Evolutionary conservation across 2,113 vertebrate genomes (phyloP).

Genomic region (Aramus guarauna): DNA sequence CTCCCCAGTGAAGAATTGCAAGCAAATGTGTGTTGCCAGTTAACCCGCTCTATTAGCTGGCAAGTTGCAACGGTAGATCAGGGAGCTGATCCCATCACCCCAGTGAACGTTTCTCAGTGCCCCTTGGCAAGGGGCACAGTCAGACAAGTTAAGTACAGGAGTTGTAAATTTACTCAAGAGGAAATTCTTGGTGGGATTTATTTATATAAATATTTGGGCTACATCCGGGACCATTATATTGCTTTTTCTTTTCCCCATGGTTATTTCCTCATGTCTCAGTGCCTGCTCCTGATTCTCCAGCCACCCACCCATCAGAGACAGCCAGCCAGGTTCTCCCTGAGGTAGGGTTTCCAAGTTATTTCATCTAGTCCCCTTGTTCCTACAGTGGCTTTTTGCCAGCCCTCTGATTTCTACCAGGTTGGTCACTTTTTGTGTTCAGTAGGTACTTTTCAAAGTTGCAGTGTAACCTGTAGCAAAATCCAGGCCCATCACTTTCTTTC

Average conservation of each 20-base stretch:
- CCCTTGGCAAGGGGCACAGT: background rate
- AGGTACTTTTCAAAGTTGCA: background rate
- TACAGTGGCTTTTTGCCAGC: background rate
- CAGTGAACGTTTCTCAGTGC: background rate
- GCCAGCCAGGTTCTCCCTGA: background rate
- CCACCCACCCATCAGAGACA: background rate
- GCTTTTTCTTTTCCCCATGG: background rate
- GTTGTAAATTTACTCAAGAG: background rate
- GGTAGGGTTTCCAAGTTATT: background rate
- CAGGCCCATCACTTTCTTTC: background rate
- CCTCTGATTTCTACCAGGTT: background rate
- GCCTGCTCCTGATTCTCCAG: background rate
- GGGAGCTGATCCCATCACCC: background rate
- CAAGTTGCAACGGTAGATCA: background rate
- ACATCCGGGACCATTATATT: background rate
- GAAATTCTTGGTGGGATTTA: background rate
- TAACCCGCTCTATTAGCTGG: too few relatives aligned
- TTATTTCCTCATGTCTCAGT: background rate
- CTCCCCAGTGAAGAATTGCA: fast-evolving
- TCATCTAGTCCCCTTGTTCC: background rate
- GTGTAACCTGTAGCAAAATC: background rate
- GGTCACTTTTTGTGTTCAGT: background rate
- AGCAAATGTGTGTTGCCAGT: background rate
- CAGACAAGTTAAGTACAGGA: background rate
- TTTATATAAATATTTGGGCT: background rate